Conservation (phyloP, 2,888 invertebrate species). For the Mythimna ferrago region DNA sequence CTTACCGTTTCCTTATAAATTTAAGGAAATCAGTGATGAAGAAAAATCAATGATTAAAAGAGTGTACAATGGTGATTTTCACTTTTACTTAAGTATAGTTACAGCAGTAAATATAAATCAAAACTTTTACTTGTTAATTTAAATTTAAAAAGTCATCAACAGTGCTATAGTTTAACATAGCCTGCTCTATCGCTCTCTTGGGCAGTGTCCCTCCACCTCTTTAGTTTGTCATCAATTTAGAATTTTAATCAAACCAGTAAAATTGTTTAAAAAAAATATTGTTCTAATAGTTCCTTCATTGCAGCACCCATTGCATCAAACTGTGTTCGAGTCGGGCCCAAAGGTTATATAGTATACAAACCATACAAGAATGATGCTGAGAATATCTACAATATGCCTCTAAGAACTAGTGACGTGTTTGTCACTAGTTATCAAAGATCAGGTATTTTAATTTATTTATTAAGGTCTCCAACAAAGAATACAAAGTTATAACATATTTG, state of each 20-base stretch:
- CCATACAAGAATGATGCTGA: conserved; percentile 82
- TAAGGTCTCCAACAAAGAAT: no score
- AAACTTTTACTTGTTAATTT: no score
- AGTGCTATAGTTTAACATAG: no score
- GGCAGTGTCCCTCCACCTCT: no score
- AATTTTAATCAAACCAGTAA: no score
- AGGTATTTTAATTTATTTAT: conserved; percentile 76
- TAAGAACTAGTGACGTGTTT: conserved; percentile 92
- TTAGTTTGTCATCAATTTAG: no score
- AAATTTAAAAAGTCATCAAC: no score
- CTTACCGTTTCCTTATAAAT: conserved; percentile 29
- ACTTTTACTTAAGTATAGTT: neutral
- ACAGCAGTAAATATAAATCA: no score
- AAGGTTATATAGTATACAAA: conserved; percentile 49
- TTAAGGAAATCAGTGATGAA: conserved; percentile 17
- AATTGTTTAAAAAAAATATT: no score
- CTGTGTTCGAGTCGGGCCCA: conserved; percentile 38
- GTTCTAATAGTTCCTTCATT: neutral
- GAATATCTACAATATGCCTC: conserved; percentile 91
- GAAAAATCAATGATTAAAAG: conserved; percentile 5
- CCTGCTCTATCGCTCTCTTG: no score
- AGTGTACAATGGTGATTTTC: neutral
- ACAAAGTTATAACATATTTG: no score
- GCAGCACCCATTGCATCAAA: conserved; percentile 2
- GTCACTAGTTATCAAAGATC: conserved; percentile 93